Evolutionary conservation across 1,140 invertebrate genomes (phyloP).

Genomic region (Babylonia areolata): DNA sequence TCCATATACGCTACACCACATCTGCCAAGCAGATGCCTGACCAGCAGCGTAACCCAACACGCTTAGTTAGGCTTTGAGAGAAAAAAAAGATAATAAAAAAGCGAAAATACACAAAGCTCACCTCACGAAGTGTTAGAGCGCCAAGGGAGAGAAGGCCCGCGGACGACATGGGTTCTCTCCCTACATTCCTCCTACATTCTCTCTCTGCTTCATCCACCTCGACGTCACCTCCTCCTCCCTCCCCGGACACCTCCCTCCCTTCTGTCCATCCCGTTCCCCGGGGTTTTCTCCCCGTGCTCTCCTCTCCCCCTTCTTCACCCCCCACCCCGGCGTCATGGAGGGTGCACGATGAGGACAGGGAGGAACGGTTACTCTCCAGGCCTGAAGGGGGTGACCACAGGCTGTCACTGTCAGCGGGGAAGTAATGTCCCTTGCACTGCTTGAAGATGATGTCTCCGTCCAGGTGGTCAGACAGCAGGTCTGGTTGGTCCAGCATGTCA

Average conservation of each 20-base stretch:
- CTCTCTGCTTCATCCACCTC: background rate
- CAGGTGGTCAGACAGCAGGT: background rate
- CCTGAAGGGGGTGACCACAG: background rate
- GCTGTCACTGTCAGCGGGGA: background rate
- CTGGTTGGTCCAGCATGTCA: background rate
- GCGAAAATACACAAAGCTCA: background rate
- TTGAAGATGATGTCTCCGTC: background rate
- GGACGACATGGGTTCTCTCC: background rate
- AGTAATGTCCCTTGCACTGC: slow-evolving; percentile 5
- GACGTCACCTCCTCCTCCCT: background rate
- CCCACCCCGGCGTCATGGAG: background rate
- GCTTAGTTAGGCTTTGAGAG: too few species aligned
- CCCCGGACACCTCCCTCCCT: background rate
- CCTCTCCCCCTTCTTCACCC: background rate
- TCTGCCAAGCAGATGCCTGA: too few species aligned
- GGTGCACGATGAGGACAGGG: background rate
- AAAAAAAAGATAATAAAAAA: too few species aligned
- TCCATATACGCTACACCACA: too few species aligned
- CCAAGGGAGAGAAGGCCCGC: background rate
- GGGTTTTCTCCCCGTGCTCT: background rate
- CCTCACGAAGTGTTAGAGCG: background rate
- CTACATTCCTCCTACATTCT: background rate
- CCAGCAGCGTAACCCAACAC: too few species aligned
- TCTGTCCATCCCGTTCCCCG: background rate
- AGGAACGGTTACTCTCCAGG: background rate